phyloP scores from a whole-genome alignment of 2,888 invertebrate genomes.

The Drosophila austrosaltans region DNA sequence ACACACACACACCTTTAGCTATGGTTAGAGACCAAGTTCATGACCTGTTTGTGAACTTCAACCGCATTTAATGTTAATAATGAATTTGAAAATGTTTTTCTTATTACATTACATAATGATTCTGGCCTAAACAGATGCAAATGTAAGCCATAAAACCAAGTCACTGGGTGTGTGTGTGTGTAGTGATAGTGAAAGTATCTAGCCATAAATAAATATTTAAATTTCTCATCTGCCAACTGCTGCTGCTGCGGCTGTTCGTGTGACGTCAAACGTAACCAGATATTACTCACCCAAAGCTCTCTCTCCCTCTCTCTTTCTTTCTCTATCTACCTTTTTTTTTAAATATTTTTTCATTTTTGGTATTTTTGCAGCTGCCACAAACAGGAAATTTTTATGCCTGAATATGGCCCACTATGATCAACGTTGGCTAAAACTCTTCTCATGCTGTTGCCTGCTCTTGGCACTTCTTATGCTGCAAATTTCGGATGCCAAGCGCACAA shows the following conservation, averaged over 20 bases:
- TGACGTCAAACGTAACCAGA: conserved; percentile 66
- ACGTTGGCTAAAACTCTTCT: conserved; percentile 75
- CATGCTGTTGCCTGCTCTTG: conserved; percentile 54
- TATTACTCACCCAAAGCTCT: conserved; percentile 34
- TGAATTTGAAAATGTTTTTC: conserved; percentile 12
- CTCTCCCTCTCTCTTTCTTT: conserved; percentile 22
- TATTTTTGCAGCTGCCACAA: conserved; percentile 64
- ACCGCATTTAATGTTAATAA: neutral
- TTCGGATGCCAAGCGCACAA: conserved; percentile 65
- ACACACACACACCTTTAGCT: conserved; percentile 18
- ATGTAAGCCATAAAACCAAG: conserved; percentile 37
- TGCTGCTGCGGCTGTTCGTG: conserved; percentile 22
- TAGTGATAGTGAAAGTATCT: conserved; percentile 66
- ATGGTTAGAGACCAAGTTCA: conserved; percentile 18
- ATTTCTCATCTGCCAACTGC: conserved; percentile 51
- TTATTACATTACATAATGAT: conserved; percentile 33
- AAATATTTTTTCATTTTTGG: conserved; percentile 30
- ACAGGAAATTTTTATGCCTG: conserved; percentile 66
- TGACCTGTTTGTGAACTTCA: conserved; percentile 18
- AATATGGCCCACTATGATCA: conserved; percentile 80
- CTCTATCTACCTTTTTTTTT: conserved; percentile 28
- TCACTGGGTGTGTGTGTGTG: conserved; percentile 1
- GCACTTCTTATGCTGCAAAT: conserved; percentile 51
- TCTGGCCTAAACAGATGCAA: conserved; percentile 40
- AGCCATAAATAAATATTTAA: conserved; percentile 60